These are phyloP conservation scores for Drosophila serrata DNA, from an alignment of 1,140 invertebrate genomes.

Conservation along the genomic window DNA sequence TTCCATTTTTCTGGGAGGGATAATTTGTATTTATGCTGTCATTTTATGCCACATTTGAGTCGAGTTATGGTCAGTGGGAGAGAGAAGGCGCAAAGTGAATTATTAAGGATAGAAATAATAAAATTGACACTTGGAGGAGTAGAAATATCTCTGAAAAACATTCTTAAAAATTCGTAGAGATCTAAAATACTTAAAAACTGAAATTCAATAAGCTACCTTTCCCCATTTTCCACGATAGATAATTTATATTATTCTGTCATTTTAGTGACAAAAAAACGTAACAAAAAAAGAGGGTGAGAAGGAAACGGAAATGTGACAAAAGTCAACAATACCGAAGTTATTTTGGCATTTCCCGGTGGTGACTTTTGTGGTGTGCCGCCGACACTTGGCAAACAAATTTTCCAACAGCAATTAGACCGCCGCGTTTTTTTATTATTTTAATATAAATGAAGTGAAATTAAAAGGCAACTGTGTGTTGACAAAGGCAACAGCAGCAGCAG, in stretches of 20 bases:
- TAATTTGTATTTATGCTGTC: constrained; percentile 69
- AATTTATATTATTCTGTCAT: constrained; percentile 9
- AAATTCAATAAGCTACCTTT: not conserved
- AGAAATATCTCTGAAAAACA: not conserved
- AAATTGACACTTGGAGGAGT: constrained; percentile 3
- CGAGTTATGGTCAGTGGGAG: constrained; percentile 49
- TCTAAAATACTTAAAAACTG: not conserved
- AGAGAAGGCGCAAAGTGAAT: constrained; percentile 13
- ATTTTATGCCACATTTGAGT: constrained; percentile 76
- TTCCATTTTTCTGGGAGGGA: constrained; percentile 37
- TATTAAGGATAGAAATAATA: not conserved
- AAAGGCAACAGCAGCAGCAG: constrained; percentile 60
- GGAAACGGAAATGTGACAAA: constrained; percentile 45
- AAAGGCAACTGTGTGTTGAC: constrained; percentile 82
- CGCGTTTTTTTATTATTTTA: constrained; percentile 60
- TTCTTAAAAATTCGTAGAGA: too few relatives aligned
- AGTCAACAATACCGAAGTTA: constrained; percentile 40
- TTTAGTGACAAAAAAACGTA: constrained; percentile 1
- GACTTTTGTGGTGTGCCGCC: constrained; percentile 55
- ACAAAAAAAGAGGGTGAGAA: not conserved
- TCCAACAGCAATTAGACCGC: constrained; percentile 68
- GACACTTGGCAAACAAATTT: constrained; percentile 75
- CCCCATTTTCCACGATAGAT: not conserved
- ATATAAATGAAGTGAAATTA: constrained; percentile 81
- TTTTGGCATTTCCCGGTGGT: constrained; percentile 47